Evolutionary conservation across 1,140 invertebrate species (phyloP), one percentile per base, ranked within the genome.

Genomic region (Drosophila pruinosa): DNA sequence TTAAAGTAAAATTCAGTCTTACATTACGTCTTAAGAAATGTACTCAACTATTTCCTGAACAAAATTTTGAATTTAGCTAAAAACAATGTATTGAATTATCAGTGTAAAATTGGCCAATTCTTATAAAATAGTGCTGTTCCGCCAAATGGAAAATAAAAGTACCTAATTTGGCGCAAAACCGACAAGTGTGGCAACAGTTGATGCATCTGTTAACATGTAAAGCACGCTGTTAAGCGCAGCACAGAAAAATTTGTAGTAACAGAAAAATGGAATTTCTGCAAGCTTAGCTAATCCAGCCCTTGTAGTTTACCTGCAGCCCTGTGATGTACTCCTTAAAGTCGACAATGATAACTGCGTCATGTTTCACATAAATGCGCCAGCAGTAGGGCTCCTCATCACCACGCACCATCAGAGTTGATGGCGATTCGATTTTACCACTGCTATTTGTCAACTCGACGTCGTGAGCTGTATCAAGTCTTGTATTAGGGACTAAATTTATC

Each of bases 341-440:
- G 1, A 91, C 1, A 0, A 14, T 19, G 3, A 91, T 7, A 10
- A 70, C 48, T 7, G 39, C 54, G 0, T 52, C 57, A n/a, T 71
- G 69, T 3, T 47, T 26, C 0, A 70, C 19, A n/a, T 77, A 43
- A 41, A 91, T 80, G 4, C 90, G 71, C 90, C 90, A 91, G 12
- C 41, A 74, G 36, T 72, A 91, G 6, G 83, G 36, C 21, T 86
- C 47, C 17, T 74, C 64, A 39, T 85, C 89, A 7, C 17, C 41
- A 0, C 19, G 38, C 1, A 67, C 58, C 0, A 50, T 34, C 0
- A 56, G 5, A 4, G 53, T 28, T 0, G 95, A 89, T 0, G 97
- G 97, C 0, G 96, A 97, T 2, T 94, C 93, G 43, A 99, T 94
- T 67, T 91, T 80, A 4, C 97, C 97, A 5, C 47, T 78, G 36